Evolutionary conservation across 2,113 vertebrate species (phyloP).

Genomic region (Ceyx margarethae): DNA sequence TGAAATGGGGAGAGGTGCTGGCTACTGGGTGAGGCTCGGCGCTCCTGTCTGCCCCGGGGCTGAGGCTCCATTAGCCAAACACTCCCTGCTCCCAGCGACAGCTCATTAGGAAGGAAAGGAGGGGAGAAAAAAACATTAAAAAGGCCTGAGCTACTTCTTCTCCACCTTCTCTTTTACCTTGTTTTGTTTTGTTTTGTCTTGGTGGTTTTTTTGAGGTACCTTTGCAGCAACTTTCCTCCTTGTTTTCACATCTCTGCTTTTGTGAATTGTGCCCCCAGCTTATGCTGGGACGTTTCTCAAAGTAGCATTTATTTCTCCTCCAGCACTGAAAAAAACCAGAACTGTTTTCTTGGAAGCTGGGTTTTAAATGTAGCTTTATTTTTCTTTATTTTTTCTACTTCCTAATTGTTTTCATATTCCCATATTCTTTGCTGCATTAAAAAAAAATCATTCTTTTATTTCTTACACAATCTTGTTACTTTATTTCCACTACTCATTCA

Average conservation of each 20-base stretch:
- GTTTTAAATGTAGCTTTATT: background rate
- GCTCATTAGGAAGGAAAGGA: background rate
- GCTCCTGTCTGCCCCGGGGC: constrained; percentile 42
- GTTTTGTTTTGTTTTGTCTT: background rate
- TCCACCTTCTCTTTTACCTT: background rate
- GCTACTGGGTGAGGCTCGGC: constrained; percentile 39
- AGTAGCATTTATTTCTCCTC: background rate
- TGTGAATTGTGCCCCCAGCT: background rate
- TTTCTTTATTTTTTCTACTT: background rate
- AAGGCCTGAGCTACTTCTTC: background rate
- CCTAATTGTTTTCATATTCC: background rate
- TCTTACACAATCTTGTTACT: background rate
- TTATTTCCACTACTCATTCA: background rate
- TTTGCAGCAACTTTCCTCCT: background rate
- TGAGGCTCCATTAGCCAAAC: constrained; percentile 46
- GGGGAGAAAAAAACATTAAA: background rate
- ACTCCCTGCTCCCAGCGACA: background rate
- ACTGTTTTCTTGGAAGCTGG: background rate
- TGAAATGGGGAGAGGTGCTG: background rate
- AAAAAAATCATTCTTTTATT: background rate
- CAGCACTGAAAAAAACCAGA: background rate
- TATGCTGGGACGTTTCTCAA: background rate
- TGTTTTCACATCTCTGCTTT: background rate
- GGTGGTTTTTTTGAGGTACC: background rate
- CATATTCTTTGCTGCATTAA: background rate